Percentiles rank a stretch among this genome's conserved stretches.
Evolutionary conservation across 2,888 invertebrate genomes (phyloP).

Genomic region (Melikaiella ostensackeni): DNA sequence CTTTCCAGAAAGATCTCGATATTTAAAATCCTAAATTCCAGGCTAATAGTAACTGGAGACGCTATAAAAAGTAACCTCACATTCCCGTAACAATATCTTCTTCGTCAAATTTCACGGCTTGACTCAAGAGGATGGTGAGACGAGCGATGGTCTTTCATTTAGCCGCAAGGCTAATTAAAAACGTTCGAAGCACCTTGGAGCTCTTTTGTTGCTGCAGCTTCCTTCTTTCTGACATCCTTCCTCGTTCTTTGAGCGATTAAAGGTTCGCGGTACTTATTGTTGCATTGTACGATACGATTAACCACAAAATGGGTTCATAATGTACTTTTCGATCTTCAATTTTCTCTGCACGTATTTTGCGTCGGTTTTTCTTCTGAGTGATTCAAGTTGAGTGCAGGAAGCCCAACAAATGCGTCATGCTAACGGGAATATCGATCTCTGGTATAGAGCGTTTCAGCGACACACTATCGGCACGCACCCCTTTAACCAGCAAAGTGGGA

Average conservation of each 20-base stretch:
- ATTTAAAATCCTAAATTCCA: neutral
- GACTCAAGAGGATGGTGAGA: slow-evolving; percentile 30
- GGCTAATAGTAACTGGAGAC: neutral
- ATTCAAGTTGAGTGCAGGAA: slow-evolving; percentile 44
- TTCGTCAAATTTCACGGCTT: slow-evolving; percentile 28
- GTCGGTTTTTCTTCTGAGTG: slow-evolving; percentile 25
- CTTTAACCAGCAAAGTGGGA: slow-evolving; percentile 43
- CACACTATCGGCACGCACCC: slow-evolving; percentile 55
- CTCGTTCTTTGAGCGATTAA: slow-evolving; percentile 38
- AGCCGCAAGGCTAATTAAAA: slow-evolving; percentile 59
- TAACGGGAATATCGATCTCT: slow-evolving; percentile 60
- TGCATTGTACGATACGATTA: neutral
- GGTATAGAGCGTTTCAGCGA: slow-evolving; percentile 47
- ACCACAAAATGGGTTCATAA: neutral
- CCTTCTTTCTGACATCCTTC: slow-evolving; percentile 45
- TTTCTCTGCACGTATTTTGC: neutral
- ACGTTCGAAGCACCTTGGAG: slow-evolving; percentile 48
- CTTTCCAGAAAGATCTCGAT: neutral
- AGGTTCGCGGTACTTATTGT: neutral
- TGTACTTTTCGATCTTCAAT: neutral
- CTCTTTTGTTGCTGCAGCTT: neutral
- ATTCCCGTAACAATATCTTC: slow-evolving; percentile 39
- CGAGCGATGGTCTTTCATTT: slow-evolving; percentile 53
- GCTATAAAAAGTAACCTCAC: neutral
- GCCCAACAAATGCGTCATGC: slow-evolving; percentile 52